Evolutionary conservation across 2,113 vertebrate genomes (phyloP).

Genomic region (Cebidichthys violaceus): DNA sequence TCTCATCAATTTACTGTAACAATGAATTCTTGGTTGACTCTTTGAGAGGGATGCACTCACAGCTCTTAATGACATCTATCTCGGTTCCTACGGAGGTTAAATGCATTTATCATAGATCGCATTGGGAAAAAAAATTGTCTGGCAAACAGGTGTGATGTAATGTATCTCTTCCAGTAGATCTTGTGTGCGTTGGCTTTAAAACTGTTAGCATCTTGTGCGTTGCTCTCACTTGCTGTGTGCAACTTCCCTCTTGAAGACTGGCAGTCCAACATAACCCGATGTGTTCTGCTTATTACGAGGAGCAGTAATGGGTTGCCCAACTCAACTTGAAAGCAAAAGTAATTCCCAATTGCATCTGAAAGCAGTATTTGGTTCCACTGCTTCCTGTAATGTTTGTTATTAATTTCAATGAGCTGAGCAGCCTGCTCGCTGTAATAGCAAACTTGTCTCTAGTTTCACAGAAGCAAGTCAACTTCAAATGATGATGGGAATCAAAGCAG

Average conservation of each 20-base stretch:
- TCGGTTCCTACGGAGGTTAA: not conserved
- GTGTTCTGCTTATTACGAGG: not conserved
- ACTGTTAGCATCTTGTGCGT: conserved; percentile 1
- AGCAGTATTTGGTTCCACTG: not conserved
- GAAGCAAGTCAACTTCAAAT: not conserved
- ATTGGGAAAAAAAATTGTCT: not conserved
- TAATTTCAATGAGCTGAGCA: not conserved
- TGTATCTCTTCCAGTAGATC: not conserved
- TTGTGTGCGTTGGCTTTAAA: not conserved
- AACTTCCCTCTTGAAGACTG: not conserved
- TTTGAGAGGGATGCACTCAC: not conserved
- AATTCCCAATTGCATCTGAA: not conserved
- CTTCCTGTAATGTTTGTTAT: not conserved
- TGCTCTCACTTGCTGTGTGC: not conserved
- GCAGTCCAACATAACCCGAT: not conserved
- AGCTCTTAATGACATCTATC: conserved; percentile 5
- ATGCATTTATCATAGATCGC: not conserved
- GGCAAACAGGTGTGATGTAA: not conserved
- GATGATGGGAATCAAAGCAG: not conserved
- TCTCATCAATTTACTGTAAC: conserved; percentile 10
- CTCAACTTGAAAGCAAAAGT: not conserved
- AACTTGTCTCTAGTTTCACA: not conserved
- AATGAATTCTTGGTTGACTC: not conserved
- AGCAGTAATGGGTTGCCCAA: not conserved
- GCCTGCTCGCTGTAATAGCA: not conserved